Base-by-base conservation (phyloP, 2,113 vertebrate species). In the Anguilla rostrata region DNA sequence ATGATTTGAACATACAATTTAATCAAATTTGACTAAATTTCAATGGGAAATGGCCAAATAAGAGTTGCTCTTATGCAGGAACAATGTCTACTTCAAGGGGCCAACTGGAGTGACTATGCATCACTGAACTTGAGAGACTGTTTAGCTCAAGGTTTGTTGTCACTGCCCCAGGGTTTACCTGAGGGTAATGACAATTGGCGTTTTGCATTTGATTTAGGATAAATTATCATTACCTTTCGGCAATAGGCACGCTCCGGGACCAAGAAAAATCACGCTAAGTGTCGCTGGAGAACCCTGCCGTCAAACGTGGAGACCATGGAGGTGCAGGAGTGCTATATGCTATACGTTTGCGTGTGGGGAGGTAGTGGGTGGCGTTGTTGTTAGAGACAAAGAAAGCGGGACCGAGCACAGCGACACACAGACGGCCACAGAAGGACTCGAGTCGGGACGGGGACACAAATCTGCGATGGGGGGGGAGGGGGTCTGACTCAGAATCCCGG, bases 381-480 rank as follows among this genome's bases (percentile, higher is more conserved):
- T 66, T 66, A 66, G 60, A 66, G 60, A 66, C 22, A 66, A 29
- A 75, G 71, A 26, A 34, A 75, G 71, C 71, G 2, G 26, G 26
- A 75, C 26, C 26, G 63, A 71, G 4, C 63, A 29, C 71, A 12
- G 26, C 71, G 34, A 75, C 71, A 75, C 57, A 84, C 5, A 84
- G 15, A 81, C 26, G n/a, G 83, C 26, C n/a, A 78, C 40, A 83
- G 46, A 7, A 53, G 26, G 85, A 86, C 57, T 86, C 39, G 71
- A n/a, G 40, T 41, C 85, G 60, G 81, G 40, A 82, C 85, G 75
- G 81, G 79, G 14, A 56, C 29, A 79, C 39, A 60, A 34, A 79
- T 80, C 29, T 39, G 86, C 85, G 88, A 91, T 92, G 85, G 79
- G 85, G 39, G 80, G 90, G 90, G 86, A 86, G 83, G 39, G 56